Percentiles rank a stretch among this genome's conserved stretches.
These are phyloP conservation scores for Urocitellus parryii DNA, from an alignment of 2,113 vertebrate genomes.

Conservation along the genomic window DNA sequence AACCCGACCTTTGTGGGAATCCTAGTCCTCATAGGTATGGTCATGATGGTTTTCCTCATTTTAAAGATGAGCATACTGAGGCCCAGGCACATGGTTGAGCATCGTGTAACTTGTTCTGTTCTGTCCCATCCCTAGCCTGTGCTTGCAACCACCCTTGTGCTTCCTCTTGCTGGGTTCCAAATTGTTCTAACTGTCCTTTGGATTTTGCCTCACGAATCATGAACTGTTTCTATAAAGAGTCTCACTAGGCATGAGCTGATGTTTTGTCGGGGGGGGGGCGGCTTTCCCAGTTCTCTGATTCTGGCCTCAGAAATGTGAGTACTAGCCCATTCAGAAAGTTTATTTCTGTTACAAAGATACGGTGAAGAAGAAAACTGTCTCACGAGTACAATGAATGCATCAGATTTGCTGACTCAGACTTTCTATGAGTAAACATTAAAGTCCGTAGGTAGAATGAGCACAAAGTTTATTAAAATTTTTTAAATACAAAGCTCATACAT, in stretches of 20 bases:
- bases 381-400: background rate
- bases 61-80: background rate
- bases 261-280: background rate
- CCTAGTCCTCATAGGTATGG: background rate
- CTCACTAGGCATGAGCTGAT: background rate
- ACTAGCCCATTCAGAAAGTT: background rate
- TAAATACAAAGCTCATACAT: background rate
- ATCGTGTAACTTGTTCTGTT: background rate
- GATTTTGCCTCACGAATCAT: background rate
- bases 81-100: background rate
- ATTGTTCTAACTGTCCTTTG: background rate
- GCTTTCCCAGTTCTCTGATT: background rate
- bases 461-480: constrained; percentile 37
- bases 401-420: background rate
- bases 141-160: background rate
- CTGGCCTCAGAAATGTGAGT: background rate
- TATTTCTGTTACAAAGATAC: background rate
- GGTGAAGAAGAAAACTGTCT: background rate
- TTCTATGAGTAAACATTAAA: constrained; percentile 10
- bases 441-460: background rate
- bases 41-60: background rate
- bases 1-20: background rate
- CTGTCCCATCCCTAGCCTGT: background rate
- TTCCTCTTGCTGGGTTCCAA: background rate
- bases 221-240: background rate